Evolutionary conservation across 2,797 vertebrate genomes (phyloP).

Genomic region (Martes flavigula): DNA sequence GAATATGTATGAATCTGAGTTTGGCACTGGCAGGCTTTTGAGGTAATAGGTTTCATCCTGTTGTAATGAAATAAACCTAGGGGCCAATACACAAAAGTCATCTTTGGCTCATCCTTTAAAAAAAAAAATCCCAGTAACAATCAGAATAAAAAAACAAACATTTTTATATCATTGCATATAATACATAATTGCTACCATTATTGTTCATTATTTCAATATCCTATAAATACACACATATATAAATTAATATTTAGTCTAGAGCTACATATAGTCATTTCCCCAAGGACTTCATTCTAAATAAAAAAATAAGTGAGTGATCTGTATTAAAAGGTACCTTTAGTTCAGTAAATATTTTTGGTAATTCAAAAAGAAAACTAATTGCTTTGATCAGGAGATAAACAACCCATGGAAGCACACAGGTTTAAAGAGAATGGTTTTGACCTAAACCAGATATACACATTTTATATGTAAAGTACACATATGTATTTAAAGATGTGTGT

Average conservation of each 20-base stretch:
- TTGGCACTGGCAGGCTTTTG: not conserved
- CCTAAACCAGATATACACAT: not conserved
- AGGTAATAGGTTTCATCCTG: not conserved
- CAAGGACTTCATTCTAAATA: not conserved
- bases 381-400: not conserved
- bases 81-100: not conserved
- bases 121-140: not conserved
- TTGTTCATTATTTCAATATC: not conserved
- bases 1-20: not conserved
- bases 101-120: not conserved
- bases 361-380: conserved; percentile 1
- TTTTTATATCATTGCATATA: not conserved
- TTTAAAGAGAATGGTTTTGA: conserved; percentile 15
- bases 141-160: not conserved
- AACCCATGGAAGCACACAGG: not conserved
- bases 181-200: not conserved
- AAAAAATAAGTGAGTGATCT: not conserved
- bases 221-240: not conserved
- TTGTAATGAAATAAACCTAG: not conserved
- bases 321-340: not conserved
- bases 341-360: not conserved
- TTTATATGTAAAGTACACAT: not conserved
- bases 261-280: not conserved
- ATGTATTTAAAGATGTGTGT: not conserved
- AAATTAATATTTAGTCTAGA: not conserved